These are phyloP conservation scores for Synanthedon andrenaeformis DNA, from an alignment of 2,888 invertebrate species.

Conservation along the genomic window DNA sequence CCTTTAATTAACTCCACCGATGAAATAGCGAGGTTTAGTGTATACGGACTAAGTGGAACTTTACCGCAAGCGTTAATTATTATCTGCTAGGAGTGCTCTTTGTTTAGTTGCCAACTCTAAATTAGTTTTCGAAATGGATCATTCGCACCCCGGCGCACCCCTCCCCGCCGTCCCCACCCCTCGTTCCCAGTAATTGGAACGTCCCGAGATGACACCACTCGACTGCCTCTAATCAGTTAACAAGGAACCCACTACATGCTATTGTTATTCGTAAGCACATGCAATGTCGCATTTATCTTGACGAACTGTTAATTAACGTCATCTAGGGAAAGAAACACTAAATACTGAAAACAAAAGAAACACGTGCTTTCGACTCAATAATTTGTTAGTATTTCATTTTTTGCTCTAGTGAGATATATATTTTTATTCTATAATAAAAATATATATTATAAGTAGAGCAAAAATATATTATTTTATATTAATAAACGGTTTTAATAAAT, in stretches of 20 bases:
- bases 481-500: no score
- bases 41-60: constrained; percentile 64
- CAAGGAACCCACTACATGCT: constrained; percentile 55
- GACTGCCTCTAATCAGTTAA: constrained; percentile 66
- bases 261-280: constrained; percentile 44
- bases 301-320: constrained; percentile 11
- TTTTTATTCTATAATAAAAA: no score
- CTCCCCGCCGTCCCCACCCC: constrained; percentile 22
- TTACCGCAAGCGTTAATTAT: constrained; percentile 70
- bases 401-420: no score
- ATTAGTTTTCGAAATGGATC: constrained; percentile 72
- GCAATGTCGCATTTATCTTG: constrained; percentile 20
- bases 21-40: constrained; percentile 54
- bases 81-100: constrained; percentile 70
- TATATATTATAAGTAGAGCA: no score
- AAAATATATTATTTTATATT: no score
- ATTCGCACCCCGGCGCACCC: constrained; percentile 58
- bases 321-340: constrained; percentile 5
- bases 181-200: constrained; percentile 63
- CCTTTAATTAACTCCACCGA: constrained; percentile 51
- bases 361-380: no score
- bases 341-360: no score
- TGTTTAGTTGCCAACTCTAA: constrained; percentile 72
- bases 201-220: constrained; percentile 69
- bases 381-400: no score